Base-by-base conservation (phyloP, 2,113 vertebrate genomes). In the Macroglossus sobrinus region DNA sequence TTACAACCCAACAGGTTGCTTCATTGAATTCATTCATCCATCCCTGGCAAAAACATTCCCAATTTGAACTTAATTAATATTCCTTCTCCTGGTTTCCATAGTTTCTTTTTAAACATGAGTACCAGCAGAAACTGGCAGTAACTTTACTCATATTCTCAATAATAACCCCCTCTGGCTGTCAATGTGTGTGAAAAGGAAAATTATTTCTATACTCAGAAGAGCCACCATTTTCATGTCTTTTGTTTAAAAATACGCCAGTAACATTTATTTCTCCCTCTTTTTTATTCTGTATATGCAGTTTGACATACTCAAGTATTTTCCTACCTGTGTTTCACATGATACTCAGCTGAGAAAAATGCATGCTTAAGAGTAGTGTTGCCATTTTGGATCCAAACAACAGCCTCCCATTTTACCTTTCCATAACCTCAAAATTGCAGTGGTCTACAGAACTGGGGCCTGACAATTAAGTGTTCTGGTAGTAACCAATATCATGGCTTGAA, bases 11-110 rank as follows among this genome's bases (percentile, higher is more conserved):
- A 99, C 98, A 98, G 98, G 98, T 98, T 98, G 96, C 98, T 98
- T 98, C 98, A 98, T 97, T 98, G 98, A 99, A 99, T 98, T 98
- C 97, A 98, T 98, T 98, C 98, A 98, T 98, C 98, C 96, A 97
- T 97, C 98, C 96, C 98, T 99, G 98, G 98, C 98, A 98, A 97
- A 98, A 98, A 98, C 98, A 98, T 99, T 98, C 98, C 98, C 98
- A 98, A 99, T 99, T 98, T 99, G 98, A 99, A 98, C 98, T 99
- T 99, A 99, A 99, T 99, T 99, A 99, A 99, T 99, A 99, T 99
- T 99, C 98, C 98, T 98, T 96, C 98, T 98, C 93, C 92, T 98
- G 98, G 99, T 99, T 99, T 99, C 99, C 99, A 99, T 99, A 99
- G 99, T 99, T 99, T 98, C 99, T 99, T 99, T 99, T 99, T 98